Percentiles rank a stretch among this genome's conserved stretches.
phyloP scores from a whole-genome alignment of 2,888 invertebrate species.

The Portevinia maculata region DNA sequence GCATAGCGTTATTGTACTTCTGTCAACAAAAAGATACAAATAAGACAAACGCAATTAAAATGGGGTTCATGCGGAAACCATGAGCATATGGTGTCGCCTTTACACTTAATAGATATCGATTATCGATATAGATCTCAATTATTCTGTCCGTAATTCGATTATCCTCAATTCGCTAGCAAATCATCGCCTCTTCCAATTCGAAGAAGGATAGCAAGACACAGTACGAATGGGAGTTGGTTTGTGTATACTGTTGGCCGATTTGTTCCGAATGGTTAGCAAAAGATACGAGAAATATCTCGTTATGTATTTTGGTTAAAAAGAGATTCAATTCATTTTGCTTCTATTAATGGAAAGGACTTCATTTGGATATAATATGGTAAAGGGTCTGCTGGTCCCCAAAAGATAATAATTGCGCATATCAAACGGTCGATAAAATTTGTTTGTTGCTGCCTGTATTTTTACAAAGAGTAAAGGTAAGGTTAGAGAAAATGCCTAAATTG shows the following conservation, averaged over 20 bases:
- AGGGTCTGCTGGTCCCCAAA: too few species aligned
- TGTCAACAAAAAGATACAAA: conserved; percentile 22
- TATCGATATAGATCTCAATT: conserved; percentile 65
- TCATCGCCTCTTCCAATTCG: conserved; percentile 31
- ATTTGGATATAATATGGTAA: too few species aligned
- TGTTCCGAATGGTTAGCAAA: conserved; percentile 19
- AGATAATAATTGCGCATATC: too few species aligned
- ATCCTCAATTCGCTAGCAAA: conserved; percentile 45
- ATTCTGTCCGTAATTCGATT: conserved; percentile 68
- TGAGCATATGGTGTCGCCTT: neutral
- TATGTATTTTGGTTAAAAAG: too few species aligned
- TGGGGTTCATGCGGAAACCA: neutral
- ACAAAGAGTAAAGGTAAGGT: too few species aligned
- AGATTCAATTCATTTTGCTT: too few species aligned
- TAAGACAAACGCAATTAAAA: conserved; percentile 1
- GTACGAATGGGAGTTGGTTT: conserved; percentile 2
- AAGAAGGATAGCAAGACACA: conserved; percentile 21
- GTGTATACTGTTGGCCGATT: conserved; percentile 15
- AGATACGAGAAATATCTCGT: too few species aligned
- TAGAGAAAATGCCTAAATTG: too few species aligned
- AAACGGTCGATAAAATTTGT: too few species aligned
- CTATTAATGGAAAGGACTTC: too few species aligned
- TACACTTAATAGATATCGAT: conserved; percentile 48
- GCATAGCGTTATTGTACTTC: conserved; percentile 4
- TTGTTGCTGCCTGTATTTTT: too few species aligned